Evolutionary conservation across 2,888 invertebrate species (phyloP).

Genomic region (Drosophila anomalipes): DNA sequence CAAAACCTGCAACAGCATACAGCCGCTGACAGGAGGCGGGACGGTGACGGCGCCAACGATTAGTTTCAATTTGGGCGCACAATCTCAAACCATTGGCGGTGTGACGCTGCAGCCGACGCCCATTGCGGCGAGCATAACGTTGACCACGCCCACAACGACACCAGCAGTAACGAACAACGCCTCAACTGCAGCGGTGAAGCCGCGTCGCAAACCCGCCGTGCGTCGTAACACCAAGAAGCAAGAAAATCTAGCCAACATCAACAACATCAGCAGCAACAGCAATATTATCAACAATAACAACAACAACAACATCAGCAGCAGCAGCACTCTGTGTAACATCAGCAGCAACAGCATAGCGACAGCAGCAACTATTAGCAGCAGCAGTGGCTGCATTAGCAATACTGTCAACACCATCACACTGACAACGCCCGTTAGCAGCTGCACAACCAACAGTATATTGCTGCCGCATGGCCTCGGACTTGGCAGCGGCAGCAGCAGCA

Average conservation of each 20-base stretch:
- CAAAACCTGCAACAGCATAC: constrained; percentile 38
- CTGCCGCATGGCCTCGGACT: constrained; percentile 54
- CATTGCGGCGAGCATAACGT: constrained; percentile 52
- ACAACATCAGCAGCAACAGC: constrained; percentile 36
- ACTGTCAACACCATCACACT: constrained; percentile 49
- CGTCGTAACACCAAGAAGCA: constrained; percentile 84
- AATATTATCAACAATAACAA: constrained; percentile 52
- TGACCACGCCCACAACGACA: constrained; percentile 47
- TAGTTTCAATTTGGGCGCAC: constrained; percentile 63
- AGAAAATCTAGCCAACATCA: constrained; percentile 55
- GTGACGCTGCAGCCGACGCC: constrained; percentile 63
- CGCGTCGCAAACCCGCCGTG: constrained; percentile 84
- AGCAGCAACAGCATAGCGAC: constrained; percentile 49
- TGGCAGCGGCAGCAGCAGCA: constrained; percentile 10
- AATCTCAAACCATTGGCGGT: constrained; percentile 55
- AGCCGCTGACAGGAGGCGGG: constrained; percentile 7
- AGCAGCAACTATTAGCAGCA: constrained; percentile 31
- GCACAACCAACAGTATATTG: constrained; percentile 52
- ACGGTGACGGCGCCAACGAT: constrained; percentile 63
- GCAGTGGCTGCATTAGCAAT: constrained; percentile 31
- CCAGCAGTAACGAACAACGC: constrained; percentile 15
- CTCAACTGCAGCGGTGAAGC: constrained; percentile 83
- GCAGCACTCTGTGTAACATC: constrained; percentile 30
- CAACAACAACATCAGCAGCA: constrained; percentile 28
- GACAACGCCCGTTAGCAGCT: constrained; percentile 56